Evolutionary conservation across 2,113 vertebrate genomes (phyloP).

Genomic region (Phalacrocorax aristotelis): DNA sequence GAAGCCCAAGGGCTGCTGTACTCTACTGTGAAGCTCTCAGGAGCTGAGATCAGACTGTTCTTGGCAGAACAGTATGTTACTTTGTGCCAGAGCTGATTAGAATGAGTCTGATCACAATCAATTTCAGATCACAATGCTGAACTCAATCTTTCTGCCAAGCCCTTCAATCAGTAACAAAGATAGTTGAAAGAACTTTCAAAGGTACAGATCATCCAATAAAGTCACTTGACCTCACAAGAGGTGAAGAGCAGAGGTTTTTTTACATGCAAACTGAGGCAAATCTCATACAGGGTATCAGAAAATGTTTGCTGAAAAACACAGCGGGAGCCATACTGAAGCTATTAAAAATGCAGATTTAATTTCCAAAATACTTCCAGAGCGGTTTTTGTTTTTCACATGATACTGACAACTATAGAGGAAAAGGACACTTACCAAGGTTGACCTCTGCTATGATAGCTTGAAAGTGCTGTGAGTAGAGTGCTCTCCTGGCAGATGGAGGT

Average conservation of each 20-base stretch:
- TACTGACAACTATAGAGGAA: background rate
- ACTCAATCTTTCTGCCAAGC: background rate
- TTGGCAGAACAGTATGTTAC: conserved; percentile 25
- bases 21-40: background rate
- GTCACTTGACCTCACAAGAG: background rate
- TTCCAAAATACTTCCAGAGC: background rate
- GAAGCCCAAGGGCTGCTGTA: background rate
- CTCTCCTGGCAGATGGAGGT: background rate
- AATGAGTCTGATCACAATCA: conserved; percentile 38
- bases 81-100: conserved; percentile 49
- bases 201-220: background rate
- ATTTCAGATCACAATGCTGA: conserved; percentile 35
- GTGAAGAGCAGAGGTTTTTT: background rate
- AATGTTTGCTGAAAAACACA: background rate
- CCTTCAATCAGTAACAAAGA: background rate
- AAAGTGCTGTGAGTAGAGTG: background rate
- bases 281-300: background rate
- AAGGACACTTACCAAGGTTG: background rate
- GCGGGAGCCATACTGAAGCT: background rate
- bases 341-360: conserved; percentile 45
- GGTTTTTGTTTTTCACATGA: background rate
- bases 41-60: conserved; percentile 30
- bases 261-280: background rate
- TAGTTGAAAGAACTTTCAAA: conserved; percentile 25
- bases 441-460: background rate